A percentile compares a stretch with the other conserved stretches of the same genome.
phyloP scores from a whole-genome alignment of 2,113 vertebrate genomes.

The Penelope pileata region DNA sequence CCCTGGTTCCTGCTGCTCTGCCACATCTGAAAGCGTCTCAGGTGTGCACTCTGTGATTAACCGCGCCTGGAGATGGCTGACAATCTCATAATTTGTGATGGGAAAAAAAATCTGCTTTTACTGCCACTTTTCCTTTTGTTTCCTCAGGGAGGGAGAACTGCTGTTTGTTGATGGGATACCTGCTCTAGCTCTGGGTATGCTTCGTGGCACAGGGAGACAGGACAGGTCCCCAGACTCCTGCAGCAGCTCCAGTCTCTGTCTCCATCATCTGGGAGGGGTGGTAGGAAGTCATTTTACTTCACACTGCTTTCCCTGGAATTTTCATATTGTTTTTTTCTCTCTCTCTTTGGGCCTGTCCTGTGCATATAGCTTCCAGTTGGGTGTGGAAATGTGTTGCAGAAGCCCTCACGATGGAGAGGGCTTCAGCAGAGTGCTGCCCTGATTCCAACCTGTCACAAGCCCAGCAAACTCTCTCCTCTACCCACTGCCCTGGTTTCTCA shows the following conservation, averaged over 20 bases:
- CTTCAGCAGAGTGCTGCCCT: background rate
- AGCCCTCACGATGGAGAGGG: background rate
- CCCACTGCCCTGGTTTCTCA: background rate
- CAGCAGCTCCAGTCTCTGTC: background rate
- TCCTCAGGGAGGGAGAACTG: background rate
- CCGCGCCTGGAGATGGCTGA: background rate
- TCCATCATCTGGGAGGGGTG: background rate
- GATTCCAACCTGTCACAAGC: background rate
- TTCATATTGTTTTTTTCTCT: background rate
- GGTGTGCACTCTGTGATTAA: background rate
- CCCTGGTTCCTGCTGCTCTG: background rate
- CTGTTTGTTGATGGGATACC: background rate
- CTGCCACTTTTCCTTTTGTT: background rate
- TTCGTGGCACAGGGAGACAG: background rate
- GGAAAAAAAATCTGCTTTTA: background rate
- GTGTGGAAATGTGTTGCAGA: fast-evolving
- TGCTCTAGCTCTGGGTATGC: background rate
- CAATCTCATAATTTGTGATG: background rate
- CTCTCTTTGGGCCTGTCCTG: background rate
- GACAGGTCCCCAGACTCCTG: background rate
- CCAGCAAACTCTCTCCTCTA: background rate
- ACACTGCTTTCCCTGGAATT: background rate
- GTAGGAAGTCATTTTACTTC: background rate
- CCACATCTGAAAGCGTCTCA: background rate
- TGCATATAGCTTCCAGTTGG: background rate